Conservation (phyloP, 2,888 invertebrate genomes). For the Ferdinandea cuprea region DNA sequence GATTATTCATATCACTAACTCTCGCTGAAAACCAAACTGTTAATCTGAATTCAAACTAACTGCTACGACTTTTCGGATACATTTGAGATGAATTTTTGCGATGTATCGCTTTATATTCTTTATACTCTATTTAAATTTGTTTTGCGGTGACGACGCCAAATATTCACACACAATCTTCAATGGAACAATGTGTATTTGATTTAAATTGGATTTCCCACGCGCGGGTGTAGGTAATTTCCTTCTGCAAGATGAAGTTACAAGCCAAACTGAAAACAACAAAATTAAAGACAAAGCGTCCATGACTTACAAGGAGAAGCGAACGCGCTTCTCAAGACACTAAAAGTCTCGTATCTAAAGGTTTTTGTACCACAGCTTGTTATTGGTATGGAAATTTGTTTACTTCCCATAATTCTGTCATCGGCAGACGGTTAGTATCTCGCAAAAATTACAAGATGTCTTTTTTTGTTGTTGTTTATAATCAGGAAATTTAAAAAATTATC, state of each 20-base stretch:
- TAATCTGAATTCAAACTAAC: slow-evolving; percentile 28
- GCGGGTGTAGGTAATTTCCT: not conserved
- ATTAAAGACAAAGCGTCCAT: slow-evolving; percentile 48
- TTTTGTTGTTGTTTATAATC: not conserved
- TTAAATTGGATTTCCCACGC: slow-evolving; percentile 30
- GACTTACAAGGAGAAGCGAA: slow-evolving; percentile 49
- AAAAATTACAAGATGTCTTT: not conserved
- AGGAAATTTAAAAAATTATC: no score
- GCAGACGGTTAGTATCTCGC: not conserved
- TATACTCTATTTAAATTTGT: slow-evolving; percentile 52
- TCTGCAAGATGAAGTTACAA: not conserved
- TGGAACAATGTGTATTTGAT: slow-evolving; percentile 41
- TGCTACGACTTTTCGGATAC: slow-evolving; percentile 50
- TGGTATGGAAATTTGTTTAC: not conserved
- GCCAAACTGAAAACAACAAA: slow-evolving; percentile 1
- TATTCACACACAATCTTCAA: slow-evolving; percentile 29
- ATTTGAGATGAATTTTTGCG: slow-evolving; percentile 55
- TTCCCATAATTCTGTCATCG: slow-evolving; percentile 1
- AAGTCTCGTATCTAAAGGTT: not conserved
- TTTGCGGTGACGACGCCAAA: not conserved
- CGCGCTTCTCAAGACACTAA: slow-evolving; percentile 34
- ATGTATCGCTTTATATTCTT: slow-evolving; percentile 52
- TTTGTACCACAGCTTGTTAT: not conserved
- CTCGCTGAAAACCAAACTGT: not conserved
- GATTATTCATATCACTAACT: slow-evolving; percentile 13